Evolutionary conservation across 2,113 vertebrate species (phyloP).

Genomic region (Microtus richardsoni): DNA sequence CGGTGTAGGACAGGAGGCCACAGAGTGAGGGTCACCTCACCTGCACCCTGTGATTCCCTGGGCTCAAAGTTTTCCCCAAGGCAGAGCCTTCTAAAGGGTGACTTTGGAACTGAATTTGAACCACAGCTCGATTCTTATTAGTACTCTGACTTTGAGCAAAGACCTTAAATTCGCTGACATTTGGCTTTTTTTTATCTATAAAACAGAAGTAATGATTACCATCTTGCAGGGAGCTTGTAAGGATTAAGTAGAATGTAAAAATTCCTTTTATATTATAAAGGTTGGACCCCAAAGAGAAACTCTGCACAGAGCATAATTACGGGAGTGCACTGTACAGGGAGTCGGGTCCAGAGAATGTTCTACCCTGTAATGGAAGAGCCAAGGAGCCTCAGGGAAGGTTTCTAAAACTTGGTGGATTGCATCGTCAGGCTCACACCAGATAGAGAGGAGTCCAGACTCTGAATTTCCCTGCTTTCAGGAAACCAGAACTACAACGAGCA

Average conservation of each 20-base stretch:
- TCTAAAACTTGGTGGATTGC: no score
- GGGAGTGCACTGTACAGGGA: background rate
- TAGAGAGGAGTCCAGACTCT: no score
- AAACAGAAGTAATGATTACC: conserved; percentile 51
- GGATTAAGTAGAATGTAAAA: conserved; percentile 55
- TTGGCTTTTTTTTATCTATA: background rate
- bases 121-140: background rate
- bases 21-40: background rate
- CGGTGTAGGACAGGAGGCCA: no score
- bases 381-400: no score
- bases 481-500: no score
- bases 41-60: background rate
- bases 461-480: no score
- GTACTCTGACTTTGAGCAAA: conserved; percentile 49
- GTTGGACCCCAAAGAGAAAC: background rate
- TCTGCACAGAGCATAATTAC: background rate
- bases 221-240: conserved; percentile 22
- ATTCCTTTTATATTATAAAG: conserved; percentile 25
- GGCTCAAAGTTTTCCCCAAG: background rate
- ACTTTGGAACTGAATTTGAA: conserved; percentile 44
- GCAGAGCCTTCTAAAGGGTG: background rate
- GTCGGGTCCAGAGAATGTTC: background rate
- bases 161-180: conserved; percentile 31
- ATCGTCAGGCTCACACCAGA: no score
- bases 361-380: no score